Percentiles rank a stretch among this genome's conserved stretches.
phyloP scores from a whole-genome alignment of 2,888 invertebrate species.

The Oasisia sp. region DNA sequence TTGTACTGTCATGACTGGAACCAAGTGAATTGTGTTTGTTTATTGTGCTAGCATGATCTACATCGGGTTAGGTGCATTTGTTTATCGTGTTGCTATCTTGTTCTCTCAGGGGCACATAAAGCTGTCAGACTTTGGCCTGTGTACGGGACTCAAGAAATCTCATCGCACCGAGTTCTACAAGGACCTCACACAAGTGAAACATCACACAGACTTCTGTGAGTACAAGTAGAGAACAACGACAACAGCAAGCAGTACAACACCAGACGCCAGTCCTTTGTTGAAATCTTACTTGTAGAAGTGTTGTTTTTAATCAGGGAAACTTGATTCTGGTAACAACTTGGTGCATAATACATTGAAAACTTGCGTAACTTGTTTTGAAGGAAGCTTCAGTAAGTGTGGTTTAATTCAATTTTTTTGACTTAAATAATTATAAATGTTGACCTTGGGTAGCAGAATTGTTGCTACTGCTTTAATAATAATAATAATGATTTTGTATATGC shows the following conservation, averaged over 20 bases:
- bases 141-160: conserved; percentile 98
- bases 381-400: neutral
- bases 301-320: too few species aligned
- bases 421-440: neutral
- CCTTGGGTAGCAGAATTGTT: neutral
- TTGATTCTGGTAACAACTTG: too few species aligned
- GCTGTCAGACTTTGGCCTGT: conserved; percentile 97
- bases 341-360: neutral
- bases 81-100: neutral
- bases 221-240: conserved; percentile 41
- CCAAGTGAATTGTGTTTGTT: neutral
- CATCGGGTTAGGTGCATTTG: neutral
- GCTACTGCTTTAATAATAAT: neutral
- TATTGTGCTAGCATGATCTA: neutral
- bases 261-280: too few species aligned
- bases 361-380: neutral
- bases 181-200: conserved; percentile 90
- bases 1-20: neutral
- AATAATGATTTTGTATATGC: too few species aligned
- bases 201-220: conserved; percentile 90
- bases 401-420: neutral
- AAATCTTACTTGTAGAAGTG: too few species aligned
- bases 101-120: conserved; percentile 87
- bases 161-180: conserved; percentile 99
- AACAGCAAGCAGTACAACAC: neutral